A percentile compares a stretch with the other conserved stretches of the same genome.
These are phyloP conservation scores for Andrena trimmerana DNA, from an alignment of 2,888 invertebrate species.

Conservation along the genomic window DNA sequence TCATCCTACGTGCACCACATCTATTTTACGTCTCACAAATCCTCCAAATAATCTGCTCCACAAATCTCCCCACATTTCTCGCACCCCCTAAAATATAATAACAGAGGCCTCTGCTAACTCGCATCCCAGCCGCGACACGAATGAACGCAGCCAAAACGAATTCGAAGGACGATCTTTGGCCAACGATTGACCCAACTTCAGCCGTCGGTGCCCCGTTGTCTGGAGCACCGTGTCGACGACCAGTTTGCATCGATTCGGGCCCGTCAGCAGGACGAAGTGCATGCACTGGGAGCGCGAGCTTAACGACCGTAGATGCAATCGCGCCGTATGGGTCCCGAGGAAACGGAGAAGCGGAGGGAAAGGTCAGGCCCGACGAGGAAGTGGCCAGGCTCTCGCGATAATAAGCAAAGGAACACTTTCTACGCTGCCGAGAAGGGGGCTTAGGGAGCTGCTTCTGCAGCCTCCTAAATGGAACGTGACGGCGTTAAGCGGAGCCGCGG, in stretches of 20 bases:
- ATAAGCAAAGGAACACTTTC: slow-evolving; percentile 77
- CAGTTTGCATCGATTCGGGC: slow-evolving; percentile 34
- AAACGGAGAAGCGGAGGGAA: slow-evolving; percentile 75
- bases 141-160: slow-evolving; percentile 21
- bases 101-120: slow-evolving; percentile 10
- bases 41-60: too few relatives aligned
- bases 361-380: slow-evolving; percentile 81
- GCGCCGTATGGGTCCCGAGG: slow-evolving; percentile 13
- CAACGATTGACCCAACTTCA: slow-evolving; percentile 30
- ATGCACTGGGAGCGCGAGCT: not conserved
- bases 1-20: too few relatives aligned
- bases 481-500: slow-evolving; percentile 68
- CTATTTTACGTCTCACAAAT: too few relatives aligned
- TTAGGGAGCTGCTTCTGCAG: slow-evolving; percentile 37
- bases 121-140: slow-evolving; percentile 20
- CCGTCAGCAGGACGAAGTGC: slow-evolving; percentile 18
- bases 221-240: slow-evolving; percentile 32
- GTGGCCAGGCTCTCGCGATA: slow-evolving; percentile 67
- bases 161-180: slow-evolving; percentile 29
- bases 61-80: too few relatives aligned
- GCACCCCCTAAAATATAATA: not conserved
- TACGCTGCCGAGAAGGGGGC: slow-evolving; percentile 57
- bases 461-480: slow-evolving; percentile 76
- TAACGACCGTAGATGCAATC: slow-evolving; percentile 27
- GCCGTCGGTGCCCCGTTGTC: slow-evolving; percentile 25